Base-by-base conservation (phyloP, 2,797 vertebrate genomes). In the Triplophysa yarkandensis region DNA sequence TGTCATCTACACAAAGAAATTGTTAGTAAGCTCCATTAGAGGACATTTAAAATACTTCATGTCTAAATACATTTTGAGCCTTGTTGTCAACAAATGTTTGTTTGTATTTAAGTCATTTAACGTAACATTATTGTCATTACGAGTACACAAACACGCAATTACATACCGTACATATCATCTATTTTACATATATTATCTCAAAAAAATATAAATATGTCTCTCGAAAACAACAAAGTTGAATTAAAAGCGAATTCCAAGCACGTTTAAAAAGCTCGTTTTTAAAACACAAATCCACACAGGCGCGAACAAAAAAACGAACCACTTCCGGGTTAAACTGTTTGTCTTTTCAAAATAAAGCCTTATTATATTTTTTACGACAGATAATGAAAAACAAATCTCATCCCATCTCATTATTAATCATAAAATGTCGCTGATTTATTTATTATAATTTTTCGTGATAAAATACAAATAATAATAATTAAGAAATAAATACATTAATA, bases 121-220 rank as follows among this genome's bases (percentile, higher is more conserved):
- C 50, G 25, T n/a, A 58, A 6, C 19, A 25, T n/a, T 30, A n/a
- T 21, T 28, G 14, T 1, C 11, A 32, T 70, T 2, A 27, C 36
- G 30, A n/a, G n/a, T n/a, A 63, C 17, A 11, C 25, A 28, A 72
- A 21, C 17, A 39, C 16, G 6, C 71, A 9, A 17, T 55, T 55
- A 65, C 71, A 65, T 73, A 73, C 60, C 71, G 71, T 64, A 65
- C 16, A 44, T n/a, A 30, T 55, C n/a, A 13, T 43, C 11, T 55
- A 13, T 14, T 25, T 41, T 25, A 58, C 62, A 44, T 34, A 57
- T 32, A 39, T 61, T 8, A 6, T 36, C 10, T 57, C 25, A 74
- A 14, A 28, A 6, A 13, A 30, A 11, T 21, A 65, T 25, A 28
- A 10, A 17, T 30, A 0, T 17, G 36, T 34, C 3, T 32, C 25